Evolutionary conservation across 2,113 vertebrate genomes (phyloP), one percentile per base, ranked within the genome.

Genomic region (Enhydra lutris): DNA sequence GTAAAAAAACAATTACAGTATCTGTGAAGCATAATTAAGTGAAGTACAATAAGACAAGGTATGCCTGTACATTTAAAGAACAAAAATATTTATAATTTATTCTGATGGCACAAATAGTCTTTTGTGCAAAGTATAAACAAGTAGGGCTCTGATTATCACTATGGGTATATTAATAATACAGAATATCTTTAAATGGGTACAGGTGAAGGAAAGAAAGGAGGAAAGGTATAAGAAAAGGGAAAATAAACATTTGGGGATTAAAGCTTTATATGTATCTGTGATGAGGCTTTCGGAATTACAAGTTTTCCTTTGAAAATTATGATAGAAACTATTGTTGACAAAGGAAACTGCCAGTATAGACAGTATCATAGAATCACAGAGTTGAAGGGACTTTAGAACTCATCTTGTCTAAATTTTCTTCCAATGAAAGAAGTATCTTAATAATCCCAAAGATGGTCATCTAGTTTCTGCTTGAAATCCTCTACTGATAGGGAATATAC

Each of bases 51-150:
- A 47, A 76, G 26, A 76, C 14, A 17, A 76, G 14, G 24, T 76
- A 76, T 47, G 42, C 73, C 14, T 76, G 26, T 29, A 76, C 26
- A 76, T 76, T 50, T 34, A 81, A 94, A 85, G 10, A 97, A n/a
- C 31, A 95, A 82, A n/a, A 34, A 31, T 12, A 93, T 91, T 93
- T 94, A 88, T 42, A 78, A 39, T 69, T 97, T n/a, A 39, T 71
- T 94, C 5, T 92, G 13, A 92, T 94, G 52, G 17, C n/a, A 82
- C 45, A 95, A 88, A 76, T 81, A 71, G 59, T 87, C n/a, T 89
- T 94, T 92, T 85, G 29, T 92, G 90, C n/a, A 79, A 92, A 67
- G 78, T 34, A 94, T 73, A 96, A 91, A 73, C 14, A 80, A 67
- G 69, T 50, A 59, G 84, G 85, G 57, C 15, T 78, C 55, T 65